Base-by-base conservation (phyloP, 2,113 vertebrate species). In the Bubalus kerabau region DNA sequence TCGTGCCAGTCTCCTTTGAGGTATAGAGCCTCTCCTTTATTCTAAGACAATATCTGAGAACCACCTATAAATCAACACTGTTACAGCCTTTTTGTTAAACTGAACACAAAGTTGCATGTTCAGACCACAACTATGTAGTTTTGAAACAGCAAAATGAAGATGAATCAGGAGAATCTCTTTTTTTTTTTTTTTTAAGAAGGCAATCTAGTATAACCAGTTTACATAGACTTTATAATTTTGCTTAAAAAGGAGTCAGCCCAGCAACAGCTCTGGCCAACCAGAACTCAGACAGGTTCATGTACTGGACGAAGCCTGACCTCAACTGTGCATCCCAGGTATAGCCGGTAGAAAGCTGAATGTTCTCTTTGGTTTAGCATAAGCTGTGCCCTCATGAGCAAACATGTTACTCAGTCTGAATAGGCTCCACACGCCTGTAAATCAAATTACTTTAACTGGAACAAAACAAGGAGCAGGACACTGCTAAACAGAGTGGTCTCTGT, bases 151-250 rank as follows among this genome's bases (percentile, higher is more conserved):
- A 98, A 98, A 98, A 97, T 97, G 97, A 95, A 96, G 95, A 98
- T 98, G 98, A 98, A 98, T 98, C 96, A 96, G 97, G 97, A 98
- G 78, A 94, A 95, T 24, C 71, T 17, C 11, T 48, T 2, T 50
- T 52, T 95, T 94, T 97, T 97, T 94, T 78, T 96, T 93, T 97
- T 67, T 62, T 93, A 98, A 98, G 98, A 97, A 98, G 97, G 89
- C 96, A 97, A 87, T 98, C 98, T 98, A 74, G 98, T 98, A 96
- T 92, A 97, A 98, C 98, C 98, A 95, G 98, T 98, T 98, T 97
- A 96, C 93, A 97, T 60, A 67, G 94, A 98, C 98, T 98, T 98
- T 98, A 98, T 98, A 98, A 97, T 98, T 98, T 98, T 97, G 97
- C 98, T 97, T 97, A 93, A 97, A 98, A 97, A 88, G 95, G 86